Percentiles rank a stretch among this genome's conserved stretches.
These are phyloP conservation scores for Trogon melanurus DNA, from an alignment of 2,113 vertebrate genomes.

Conservation along the genomic window DNA sequence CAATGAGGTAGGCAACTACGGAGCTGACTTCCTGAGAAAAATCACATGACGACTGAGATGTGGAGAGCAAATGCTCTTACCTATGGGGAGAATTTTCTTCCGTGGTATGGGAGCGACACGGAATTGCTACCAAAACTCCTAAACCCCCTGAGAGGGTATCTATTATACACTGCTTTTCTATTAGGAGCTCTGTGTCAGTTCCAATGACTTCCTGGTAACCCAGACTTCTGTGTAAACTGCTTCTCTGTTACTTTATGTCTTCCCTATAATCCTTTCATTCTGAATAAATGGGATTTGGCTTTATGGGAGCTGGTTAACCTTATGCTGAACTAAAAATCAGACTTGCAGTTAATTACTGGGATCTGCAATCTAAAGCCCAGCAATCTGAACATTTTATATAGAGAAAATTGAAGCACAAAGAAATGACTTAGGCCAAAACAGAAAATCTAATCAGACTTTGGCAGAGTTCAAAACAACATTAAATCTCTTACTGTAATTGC, in stretches of 20 bases:
- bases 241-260: conserved; percentile 20
- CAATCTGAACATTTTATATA: conserved; percentile 48
- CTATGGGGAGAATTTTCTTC: not conserved
- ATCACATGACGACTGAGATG: not conserved
- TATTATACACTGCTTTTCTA: not conserved
- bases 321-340: conserved; percentile 61
- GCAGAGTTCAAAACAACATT: conserved; percentile 53
- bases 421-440: conserved; percentile 35
- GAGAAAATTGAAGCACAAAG: conserved; percentile 55
- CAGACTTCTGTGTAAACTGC: not conserved
- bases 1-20: not conserved
- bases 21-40: not conserved
- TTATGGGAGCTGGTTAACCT: conserved; percentile 63
- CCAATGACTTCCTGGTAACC: not conserved
- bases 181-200: not conserved
- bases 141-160: not conserved
- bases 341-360: conserved; percentile 65
- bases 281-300: conserved; percentile 61
- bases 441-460: conserved; percentile 62
- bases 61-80: not conserved
- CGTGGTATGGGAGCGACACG: not conserved
- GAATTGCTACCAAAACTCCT: not conserved
- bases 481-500: conserved; percentile 56
- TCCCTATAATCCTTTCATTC: conserved; percentile 38
- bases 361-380: conserved; percentile 31